A percentile compares a stretch with the other conserved stretches of the same genome.
Evolutionary conservation across 30 jellyfish, hydroid and myxozoan genomes (phyloP).

Genomic region (Pseudorhiza aurosa): DNA sequence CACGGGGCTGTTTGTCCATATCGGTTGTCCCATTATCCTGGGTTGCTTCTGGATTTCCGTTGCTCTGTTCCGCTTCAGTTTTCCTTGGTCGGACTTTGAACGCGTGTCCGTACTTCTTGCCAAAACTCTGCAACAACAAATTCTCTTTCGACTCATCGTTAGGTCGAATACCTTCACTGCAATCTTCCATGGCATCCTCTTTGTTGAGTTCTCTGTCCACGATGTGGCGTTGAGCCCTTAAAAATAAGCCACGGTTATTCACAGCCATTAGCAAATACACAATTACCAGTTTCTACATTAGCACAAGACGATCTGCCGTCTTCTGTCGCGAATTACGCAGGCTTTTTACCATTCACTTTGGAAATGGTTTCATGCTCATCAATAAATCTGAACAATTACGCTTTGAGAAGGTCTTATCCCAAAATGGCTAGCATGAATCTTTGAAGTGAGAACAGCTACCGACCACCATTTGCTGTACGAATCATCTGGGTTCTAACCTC

Average conservation of each 20-base stretch:
- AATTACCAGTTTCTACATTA: too few species aligned
- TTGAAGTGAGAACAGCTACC: too few species aligned
- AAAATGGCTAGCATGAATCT: too few species aligned
- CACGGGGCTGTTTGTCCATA: not conserved
- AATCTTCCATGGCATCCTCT: not conserved
- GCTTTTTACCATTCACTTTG: too few species aligned
- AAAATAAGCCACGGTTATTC: slow-evolving; percentile 20
- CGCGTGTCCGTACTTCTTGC: slow-evolving; percentile 37
- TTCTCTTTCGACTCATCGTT: slow-evolving; percentile 50
- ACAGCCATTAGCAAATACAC: too few species aligned
- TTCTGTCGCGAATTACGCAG: too few species aligned
- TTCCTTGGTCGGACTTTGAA: slow-evolving; percentile 20
- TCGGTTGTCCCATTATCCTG: slow-evolving; percentile 2
- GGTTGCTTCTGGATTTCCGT: slow-evolving; percentile 35
- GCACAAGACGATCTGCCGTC: too few species aligned
- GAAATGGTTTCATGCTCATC: too few species aligned
- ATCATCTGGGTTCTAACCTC: too few species aligned
- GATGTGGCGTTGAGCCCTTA: slow-evolving; percentile 47
- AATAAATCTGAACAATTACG: too few species aligned
- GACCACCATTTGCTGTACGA: too few species aligned
- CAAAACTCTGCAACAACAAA: slow-evolving; percentile 28
- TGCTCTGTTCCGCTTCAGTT: slow-evolving; percentile 43
- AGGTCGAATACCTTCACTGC: not conserved
- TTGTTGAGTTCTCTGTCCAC: slow-evolving; percentile 7
- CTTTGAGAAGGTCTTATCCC: too few species aligned